Conservation (phyloP, 2,797 vertebrate species). For the Liparis tanakae region DNA sequence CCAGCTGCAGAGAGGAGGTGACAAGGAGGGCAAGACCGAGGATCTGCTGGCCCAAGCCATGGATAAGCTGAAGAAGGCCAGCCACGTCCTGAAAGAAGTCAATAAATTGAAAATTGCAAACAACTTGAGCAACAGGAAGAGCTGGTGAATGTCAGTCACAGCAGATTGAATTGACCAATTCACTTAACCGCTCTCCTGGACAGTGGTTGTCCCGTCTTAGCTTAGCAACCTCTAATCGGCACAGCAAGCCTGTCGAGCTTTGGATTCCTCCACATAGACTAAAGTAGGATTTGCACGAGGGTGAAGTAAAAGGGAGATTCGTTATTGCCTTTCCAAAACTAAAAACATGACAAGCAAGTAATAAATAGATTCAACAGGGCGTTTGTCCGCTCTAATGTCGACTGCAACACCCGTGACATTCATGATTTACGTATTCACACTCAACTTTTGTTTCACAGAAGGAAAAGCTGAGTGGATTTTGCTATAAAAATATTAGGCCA, state of each 20-base stretch:
- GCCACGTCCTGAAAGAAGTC: conserved; percentile 89
- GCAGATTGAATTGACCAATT: conserved; percentile 4
- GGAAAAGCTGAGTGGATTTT: neutral
- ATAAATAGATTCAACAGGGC: neutral
- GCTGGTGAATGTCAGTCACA: conserved; percentile 69
- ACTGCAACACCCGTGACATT: neutral
- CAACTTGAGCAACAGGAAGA: conserved; percentile 67
- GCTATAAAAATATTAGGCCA: neutral
- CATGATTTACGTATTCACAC: neutral
- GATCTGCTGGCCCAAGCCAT: conserved; percentile 87
- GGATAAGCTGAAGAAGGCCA: conserved; percentile 90
- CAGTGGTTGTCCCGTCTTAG: neutral
- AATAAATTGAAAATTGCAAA: conserved; percentile 77
- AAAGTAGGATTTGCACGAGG: neutral
- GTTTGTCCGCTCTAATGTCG: neutral
- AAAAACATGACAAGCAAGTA: neutral
- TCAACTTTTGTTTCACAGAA: neutral
- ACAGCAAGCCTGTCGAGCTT: neutral
- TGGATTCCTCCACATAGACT: neutral
- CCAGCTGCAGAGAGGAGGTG: conserved; percentile 16
- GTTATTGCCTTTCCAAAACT: neutral
- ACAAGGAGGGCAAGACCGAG: conserved; percentile 69
- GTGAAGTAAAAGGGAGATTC: neutral
- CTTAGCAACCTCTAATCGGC: neutral
- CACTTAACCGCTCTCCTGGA: conserved; percentile 1